Percentiles rank a stretch among this genome's conserved stretches.
These are phyloP conservation scores for Pogona vitticeps DNA, from an alignment of 2,113 vertebrate genomes.

Conservation along the genomic window DNA sequence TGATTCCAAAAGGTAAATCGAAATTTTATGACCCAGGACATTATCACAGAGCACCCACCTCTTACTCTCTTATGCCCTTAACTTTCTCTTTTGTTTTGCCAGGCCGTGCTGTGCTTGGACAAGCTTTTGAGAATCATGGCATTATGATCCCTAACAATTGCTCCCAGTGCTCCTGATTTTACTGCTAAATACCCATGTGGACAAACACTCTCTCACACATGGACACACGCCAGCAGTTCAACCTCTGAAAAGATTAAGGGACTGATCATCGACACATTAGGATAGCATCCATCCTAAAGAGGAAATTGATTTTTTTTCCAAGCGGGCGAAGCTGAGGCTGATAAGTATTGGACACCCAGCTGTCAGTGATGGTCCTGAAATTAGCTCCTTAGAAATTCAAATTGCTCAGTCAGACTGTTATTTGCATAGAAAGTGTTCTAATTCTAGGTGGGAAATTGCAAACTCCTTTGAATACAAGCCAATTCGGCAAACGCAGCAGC, in stretches of 20 bases:
- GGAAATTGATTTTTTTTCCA: conserved; percentile 23
- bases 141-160: not conserved
- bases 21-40: too few species aligned
- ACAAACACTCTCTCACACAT: not conserved
- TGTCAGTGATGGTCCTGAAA: accelerated
- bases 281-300: not conserved
- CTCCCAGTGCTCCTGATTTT: not conserved
- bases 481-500: not conserved
- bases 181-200: not conserved
- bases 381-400: not conserved
- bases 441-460: conserved; percentile 32
- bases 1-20: too few species aligned
- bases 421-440: conserved; percentile 55
- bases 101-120: not conserved
- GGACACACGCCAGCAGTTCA: not conserved
- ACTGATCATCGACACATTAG: not conserved
- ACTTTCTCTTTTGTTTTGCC: not conserved
- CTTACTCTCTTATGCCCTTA: not conserved
- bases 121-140: not conserved
- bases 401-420: conserved; percentile 37
- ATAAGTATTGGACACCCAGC: conserved; percentile 7
- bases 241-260: not conserved
- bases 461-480: conserved; percentile 28
- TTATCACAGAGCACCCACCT: not conserved
- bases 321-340: not conserved